These are phyloP conservation scores for Vulpes lagopus DNA, from an alignment of 2,113 vertebrate genomes.

Conservation along the genomic window DNA sequence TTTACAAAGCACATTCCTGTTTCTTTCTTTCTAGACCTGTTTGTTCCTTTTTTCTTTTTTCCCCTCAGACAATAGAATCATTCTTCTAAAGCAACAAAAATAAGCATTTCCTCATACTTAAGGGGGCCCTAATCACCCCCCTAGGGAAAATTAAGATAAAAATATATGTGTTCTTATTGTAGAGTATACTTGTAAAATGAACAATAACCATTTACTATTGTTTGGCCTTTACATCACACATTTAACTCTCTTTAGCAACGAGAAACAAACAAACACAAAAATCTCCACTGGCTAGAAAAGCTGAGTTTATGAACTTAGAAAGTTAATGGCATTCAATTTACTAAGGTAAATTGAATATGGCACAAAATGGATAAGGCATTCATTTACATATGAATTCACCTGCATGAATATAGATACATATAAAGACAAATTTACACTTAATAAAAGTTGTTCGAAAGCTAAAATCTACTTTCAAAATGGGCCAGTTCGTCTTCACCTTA, in stretches of 20 bases:
- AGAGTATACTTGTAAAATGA: conserved; percentile 73
- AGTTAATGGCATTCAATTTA: background rate
- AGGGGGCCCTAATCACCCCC: conserved; percentile 51
- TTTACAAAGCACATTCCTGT: conserved; percentile 55
- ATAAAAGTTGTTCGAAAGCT: conserved; percentile 32
- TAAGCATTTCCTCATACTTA: conserved; percentile 72
- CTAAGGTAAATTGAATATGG: background rate
- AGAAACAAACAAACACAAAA: conserved; percentile 54
- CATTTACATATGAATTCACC: background rate
- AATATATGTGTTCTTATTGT: conserved; percentile 71
- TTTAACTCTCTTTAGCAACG: conserved; percentile 75
- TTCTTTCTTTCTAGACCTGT: conserved; percentile 67
- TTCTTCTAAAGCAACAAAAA: conserved; percentile 78
- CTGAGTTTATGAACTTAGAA: conserved; percentile 47
- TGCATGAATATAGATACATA: background rate
- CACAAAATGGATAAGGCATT: conserved; percentile 11
- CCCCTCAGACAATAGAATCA: conserved; percentile 61
- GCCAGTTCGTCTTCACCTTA: background rate
- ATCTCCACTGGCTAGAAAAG: conserved; percentile 25
- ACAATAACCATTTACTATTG: conserved; percentile 84
- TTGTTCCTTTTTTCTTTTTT: conserved; percentile 81
- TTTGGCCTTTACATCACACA: conserved; percentile 70
- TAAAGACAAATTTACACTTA: background rate
- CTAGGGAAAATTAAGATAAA: conserved; percentile 67
- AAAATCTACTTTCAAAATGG: conserved; percentile 12